These are phyloP conservation scores for Netelia fuscicornis DNA, from an alignment of 2,888 invertebrate species.

Conservation along the genomic window DNA sequence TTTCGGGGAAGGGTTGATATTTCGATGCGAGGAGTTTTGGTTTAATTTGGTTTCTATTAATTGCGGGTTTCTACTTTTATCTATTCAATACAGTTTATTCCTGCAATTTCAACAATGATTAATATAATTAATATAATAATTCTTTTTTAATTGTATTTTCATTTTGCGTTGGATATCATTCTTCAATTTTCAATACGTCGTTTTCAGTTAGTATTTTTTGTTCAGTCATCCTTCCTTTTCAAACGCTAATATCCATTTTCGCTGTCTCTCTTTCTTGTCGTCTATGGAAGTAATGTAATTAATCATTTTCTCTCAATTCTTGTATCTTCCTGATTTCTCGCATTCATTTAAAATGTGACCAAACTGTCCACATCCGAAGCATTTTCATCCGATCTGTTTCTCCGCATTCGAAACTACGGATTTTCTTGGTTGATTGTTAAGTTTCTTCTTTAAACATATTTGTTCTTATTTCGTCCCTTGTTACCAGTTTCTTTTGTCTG, in stretches of 20 bases:
- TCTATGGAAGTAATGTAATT: slow-evolving; percentile 8
- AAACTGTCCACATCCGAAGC: slow-evolving; percentile 47
- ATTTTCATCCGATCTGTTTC: slow-evolving; percentile 50
- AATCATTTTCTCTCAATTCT: slow-evolving; percentile 13
- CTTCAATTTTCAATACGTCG: background rate
- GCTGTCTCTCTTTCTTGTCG: slow-evolving; percentile 10
- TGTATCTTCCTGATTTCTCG: background rate
- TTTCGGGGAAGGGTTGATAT: no score
- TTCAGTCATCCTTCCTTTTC: slow-evolving; percentile 30
- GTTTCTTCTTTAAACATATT: no score
- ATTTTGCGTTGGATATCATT: background rate
- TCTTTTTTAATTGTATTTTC: background rate
- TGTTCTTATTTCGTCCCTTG: no score
- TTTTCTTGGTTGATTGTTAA: no score
- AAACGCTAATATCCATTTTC: slow-evolving; percentile 38
- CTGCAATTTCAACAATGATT: background rate
- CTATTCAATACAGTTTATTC: no score
- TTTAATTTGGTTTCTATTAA: no score
- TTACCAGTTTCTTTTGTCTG: no score
- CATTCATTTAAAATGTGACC: slow-evolving; percentile 40
- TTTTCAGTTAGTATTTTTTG: background rate
- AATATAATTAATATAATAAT: no score
- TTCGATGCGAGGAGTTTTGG: no score
- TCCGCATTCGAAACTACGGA: no score
- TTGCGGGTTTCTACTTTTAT: no score